Base-by-base conservation (phyloP, 2,113 vertebrate genomes). In the Corydoras sp. region DNA sequence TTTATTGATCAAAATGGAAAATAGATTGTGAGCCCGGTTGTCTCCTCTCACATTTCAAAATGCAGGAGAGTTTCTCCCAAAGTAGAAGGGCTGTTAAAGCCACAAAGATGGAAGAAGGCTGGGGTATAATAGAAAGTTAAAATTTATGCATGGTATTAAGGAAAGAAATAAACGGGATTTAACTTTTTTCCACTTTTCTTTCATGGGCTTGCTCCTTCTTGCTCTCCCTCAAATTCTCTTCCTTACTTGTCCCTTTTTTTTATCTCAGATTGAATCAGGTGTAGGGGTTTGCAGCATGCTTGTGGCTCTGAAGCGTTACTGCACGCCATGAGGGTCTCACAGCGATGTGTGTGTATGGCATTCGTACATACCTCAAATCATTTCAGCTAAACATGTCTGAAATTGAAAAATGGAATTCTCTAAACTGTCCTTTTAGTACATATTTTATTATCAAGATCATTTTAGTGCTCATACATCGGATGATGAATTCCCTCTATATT, bases 301-400 rank as follows among this genome's bases (percentile, higher is more conserved):
- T 5, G 0, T 5, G 49, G 61, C 73, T 58, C 62, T 67, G 65
- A 71, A 77, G 69, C 69, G 32, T 77, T 64, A 29, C 56, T 53
- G 76, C 76, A 77, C 69, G 73, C 76, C 67, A 80, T 80, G 58
- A 14, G 73, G 79, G 79, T 53, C 35, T 53, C 43, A 58, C 62
- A 62, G 58, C 65, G 69, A 60, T 67, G 63, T 62, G 59, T 58
- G 56, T 43, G 54, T n/a, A 58, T 61, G 56, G 43, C 10, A 43
- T 53, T 59, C 31, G 3, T 11, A 30, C 31, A 43, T 43, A 43
- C 35, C 35, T 43, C 35, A 43, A 43, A n/a, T 65, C 43, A 50
- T 50, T 51, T 43, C 62, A 4, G 9, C 18, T 48, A 51, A 64
- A 65, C 35, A 63, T 63, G 62, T 43, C 62, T 65, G 62, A 13